Percentiles rank a stretch among this genome's conserved stretches.
Evolutionary conservation across 2,888 invertebrate species (phyloP).

Genomic region (Tetragnatha montana): DNA sequence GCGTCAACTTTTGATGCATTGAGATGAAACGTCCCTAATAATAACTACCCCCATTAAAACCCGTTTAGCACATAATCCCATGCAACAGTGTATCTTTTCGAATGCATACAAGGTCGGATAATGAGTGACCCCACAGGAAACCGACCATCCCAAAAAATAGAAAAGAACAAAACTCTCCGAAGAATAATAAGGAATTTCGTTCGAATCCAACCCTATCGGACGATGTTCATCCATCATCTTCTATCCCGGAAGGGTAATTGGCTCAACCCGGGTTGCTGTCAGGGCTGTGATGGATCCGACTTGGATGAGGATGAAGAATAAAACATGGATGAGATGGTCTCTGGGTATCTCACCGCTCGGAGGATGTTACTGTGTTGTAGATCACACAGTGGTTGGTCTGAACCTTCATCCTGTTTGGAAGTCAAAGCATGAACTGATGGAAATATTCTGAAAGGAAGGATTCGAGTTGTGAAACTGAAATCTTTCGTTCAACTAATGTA

Average conservation of each 20-base stretch:
- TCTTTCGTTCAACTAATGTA: no score
- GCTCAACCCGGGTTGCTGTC: not conserved
- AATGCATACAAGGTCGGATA: slow-evolving; percentile 30
- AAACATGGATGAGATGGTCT: not conserved
- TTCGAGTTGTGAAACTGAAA: no score
- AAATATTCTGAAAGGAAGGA: no score
- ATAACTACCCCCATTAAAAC: slow-evolving; percentile 52
- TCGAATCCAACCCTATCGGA: not conserved
- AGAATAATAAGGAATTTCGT: not conserved
- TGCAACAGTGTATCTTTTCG: slow-evolving; percentile 57
- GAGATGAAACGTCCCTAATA: slow-evolving; percentile 27
- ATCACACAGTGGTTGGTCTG: no score
- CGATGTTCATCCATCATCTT: slow-evolving; percentile 46
- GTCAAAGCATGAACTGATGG: no score
- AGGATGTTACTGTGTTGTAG: not conserved
- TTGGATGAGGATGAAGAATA: not conserved
- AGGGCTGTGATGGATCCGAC: not conserved
- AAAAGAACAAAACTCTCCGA: not conserved
- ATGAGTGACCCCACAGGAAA: slow-evolving; percentile 64
- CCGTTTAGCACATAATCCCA: slow-evolving; percentile 46
- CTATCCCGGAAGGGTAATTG: slow-evolving; percentile 29
- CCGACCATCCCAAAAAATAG: slow-evolving; percentile 5
- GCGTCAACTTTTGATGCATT: slow-evolving; percentile 49
- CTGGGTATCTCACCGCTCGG: not conserved
- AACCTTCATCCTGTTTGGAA: no score